These are phyloP conservation scores for Rotaria macrura DNA, from an alignment of 2,888 invertebrate species.

Conservation along the genomic window DNA sequence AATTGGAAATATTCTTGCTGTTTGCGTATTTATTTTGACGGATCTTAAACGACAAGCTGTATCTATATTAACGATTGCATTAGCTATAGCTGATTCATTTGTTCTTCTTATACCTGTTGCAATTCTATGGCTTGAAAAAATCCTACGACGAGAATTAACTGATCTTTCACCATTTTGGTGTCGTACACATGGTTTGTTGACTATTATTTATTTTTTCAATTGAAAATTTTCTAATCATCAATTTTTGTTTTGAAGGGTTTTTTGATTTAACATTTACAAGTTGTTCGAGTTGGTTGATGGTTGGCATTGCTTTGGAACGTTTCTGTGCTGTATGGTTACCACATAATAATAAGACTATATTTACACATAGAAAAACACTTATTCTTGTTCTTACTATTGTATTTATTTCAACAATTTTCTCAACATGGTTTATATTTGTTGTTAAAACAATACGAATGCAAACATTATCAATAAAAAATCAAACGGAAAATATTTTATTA, in stretches of 20 bases:
- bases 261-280: conserved; percentile 2
- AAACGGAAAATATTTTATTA: neutral
- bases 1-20: conserved; percentile 9
- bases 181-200: neutral
- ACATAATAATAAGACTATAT: neutral
- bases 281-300: conserved; percentile 12
- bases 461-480: neutral
- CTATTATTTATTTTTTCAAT: too few species aligned
- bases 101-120: neutral
- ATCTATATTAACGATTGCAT: neutral
- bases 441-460: neutral
- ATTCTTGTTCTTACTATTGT: neutral
- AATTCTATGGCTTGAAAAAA: neutral
- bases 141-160: neutral
- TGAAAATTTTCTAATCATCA: too few species aligned
- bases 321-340: conserved; percentile 18
- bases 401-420: neutral
- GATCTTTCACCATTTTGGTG: neutral
- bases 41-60: neutral
- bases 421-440: conserved; percentile 17
- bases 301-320: neutral
- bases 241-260: neutral
- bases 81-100: neutral
- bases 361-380: neutral
- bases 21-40: neutral